These are phyloP conservation scores for Drosophila tsacasi DNA, from an alignment of 1,140 invertebrate genomes.

Conservation along the genomic window DNA sequence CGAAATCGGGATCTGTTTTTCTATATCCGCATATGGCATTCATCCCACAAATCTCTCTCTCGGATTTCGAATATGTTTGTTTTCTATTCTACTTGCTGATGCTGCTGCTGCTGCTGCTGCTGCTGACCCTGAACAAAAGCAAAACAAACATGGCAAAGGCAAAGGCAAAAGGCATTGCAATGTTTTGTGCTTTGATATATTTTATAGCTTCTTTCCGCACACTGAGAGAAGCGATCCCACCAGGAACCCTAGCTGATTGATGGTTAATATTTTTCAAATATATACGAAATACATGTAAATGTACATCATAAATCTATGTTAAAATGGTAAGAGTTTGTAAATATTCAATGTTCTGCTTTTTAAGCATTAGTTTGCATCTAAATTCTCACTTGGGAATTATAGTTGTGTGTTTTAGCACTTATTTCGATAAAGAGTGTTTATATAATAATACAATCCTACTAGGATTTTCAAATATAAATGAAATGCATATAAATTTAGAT, in stretches of 20 bases:
- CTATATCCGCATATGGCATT: slow-evolving; percentile 5
- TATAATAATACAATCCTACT: too few species aligned
- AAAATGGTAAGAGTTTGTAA: neutral
- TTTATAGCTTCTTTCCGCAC: slow-evolving; percentile 63
- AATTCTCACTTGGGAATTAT: neutral
- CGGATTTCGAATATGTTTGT: slow-evolving; percentile 51
- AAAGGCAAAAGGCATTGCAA: slow-evolving; percentile 20
- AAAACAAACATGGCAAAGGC: slow-evolving; percentile 22
- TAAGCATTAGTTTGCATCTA: too few species aligned
- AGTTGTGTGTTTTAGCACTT: too few species aligned
- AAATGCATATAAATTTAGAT: too few species aligned
- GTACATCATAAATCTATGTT: neutral
- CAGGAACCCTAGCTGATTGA: neutral
- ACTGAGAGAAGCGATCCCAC: neutral
- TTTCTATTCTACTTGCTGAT: slow-evolving; percentile 69
- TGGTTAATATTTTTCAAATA: neutral
- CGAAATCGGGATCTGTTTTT: slow-evolving; percentile 10
- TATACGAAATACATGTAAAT: neutral
- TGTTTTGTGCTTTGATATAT: slow-evolving; percentile 40
- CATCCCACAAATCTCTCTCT: neutral
- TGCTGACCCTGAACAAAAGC: slow-evolving; percentile 48
- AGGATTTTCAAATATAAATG: too few species aligned
- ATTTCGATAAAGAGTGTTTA: too few species aligned
- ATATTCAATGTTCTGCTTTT: neutral
- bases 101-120: slow-evolving; percentile 33